A percentile compares a stretch with the other conserved stretches of the same genome.
Conservation (phyloP, 1,140 invertebrate species). For the Drosophila truncata region DNA sequence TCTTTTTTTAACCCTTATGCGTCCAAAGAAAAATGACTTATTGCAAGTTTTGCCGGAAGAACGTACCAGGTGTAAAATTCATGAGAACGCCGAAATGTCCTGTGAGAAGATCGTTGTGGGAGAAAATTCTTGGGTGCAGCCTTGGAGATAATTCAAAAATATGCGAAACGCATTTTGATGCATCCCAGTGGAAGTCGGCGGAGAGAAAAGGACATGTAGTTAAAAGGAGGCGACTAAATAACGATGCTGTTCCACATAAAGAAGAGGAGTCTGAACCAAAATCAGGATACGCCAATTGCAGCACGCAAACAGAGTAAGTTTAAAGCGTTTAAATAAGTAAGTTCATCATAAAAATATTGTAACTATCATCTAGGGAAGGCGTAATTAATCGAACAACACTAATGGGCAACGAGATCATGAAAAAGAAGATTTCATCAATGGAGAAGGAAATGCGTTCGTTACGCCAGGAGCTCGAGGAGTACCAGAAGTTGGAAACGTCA, state of each 20-base stretch:
- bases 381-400: neutral
- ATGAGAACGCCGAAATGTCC: slow-evolving; percentile 10
- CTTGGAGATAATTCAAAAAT: slow-evolving; percentile 18
- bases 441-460: slow-evolving; percentile 11
- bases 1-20: neutral
- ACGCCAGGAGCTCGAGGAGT: slow-evolving; percentile 17
- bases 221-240: slow-evolving; percentile 12
- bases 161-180: slow-evolving; percentile 23
- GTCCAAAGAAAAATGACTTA: slow-evolving; percentile 5
- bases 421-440: slow-evolving; percentile 1
- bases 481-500: slow-evolving; percentile 6
- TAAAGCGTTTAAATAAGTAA: neutral
- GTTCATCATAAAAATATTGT: neutral
- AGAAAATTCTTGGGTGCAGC: neutral
- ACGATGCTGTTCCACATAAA: slow-evolving; percentile 6
- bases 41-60: slow-evolving; percentile 15
- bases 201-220: neutral
- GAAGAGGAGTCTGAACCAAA: neutral
- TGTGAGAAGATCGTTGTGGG: slow-evolving; percentile 19
- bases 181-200: slow-evolving; percentile 10
- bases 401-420: neutral
- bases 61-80: slow-evolving; percentile 5
- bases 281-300: slow-evolving; percentile 2
- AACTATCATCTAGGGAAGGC: neutral
- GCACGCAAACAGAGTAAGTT: slow-evolving; percentile 36